phyloP scores from a whole-genome alignment of 2,113 vertebrate species.

The Hemichromis elongatus region DNA sequence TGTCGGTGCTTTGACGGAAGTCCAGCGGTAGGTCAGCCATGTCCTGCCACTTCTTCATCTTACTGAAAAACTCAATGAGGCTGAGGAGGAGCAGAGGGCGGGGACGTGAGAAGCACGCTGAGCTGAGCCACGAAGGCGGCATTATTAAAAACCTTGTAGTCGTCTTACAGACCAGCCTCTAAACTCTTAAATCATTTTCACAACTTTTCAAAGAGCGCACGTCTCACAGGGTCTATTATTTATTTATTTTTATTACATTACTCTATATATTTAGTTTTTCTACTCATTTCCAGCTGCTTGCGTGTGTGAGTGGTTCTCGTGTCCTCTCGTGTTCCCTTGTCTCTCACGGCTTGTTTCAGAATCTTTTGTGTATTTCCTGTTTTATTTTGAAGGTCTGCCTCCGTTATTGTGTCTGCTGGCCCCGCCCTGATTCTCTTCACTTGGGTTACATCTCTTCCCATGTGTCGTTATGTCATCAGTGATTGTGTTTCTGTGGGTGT shows the following conservation, averaged over 20 bases:
- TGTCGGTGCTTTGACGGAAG: conserved; percentile 85
- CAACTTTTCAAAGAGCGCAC: background rate
- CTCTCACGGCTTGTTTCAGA: background rate
- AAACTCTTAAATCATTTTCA: no score
- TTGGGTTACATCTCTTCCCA: background rate
- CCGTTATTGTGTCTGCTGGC: background rate
- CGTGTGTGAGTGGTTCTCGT: background rate
- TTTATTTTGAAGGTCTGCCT: background rate
- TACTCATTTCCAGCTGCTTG: background rate
- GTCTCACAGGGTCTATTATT: background rate
- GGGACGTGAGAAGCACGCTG: background rate
- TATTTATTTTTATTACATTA: background rate
- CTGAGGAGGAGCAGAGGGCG: conserved; percentile 51
- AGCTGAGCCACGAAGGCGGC: background rate
- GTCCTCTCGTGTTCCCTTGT: background rate
- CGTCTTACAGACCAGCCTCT: background rate
- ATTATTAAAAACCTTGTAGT: background rate
- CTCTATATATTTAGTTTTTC: background rate
- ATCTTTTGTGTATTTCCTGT: background rate
- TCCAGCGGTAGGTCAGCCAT: conserved; percentile 86
- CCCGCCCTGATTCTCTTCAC: background rate
- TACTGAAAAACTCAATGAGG: conserved; percentile 93
- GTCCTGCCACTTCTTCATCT: conserved; percentile 97
- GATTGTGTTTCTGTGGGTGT: background rate
- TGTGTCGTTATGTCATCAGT: background rate